These are phyloP conservation scores for Hypotaenidia philippensis DNA, from an alignment of 2,797 vertebrate species.

Conservation along the genomic window DNA sequence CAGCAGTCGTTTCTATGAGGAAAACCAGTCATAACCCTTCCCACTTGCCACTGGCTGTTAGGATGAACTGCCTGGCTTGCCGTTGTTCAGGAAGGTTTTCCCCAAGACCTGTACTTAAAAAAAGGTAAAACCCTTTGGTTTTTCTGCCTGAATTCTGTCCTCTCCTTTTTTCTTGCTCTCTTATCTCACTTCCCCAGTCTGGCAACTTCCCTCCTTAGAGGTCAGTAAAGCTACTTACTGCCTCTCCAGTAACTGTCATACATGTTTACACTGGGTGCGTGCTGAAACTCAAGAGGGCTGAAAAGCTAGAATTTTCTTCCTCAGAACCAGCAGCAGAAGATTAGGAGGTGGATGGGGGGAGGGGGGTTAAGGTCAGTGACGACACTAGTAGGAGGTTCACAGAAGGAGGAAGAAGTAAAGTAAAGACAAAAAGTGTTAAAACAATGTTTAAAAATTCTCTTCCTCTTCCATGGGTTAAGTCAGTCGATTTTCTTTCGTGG, in stretches of 20 bases:
- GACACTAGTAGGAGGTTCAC: neutral
- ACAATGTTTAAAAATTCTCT: neutral
- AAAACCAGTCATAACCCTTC: neutral
- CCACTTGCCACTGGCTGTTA: neutral
- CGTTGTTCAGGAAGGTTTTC: neutral
- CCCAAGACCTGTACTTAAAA: neutral
- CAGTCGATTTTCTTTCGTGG: neutral
- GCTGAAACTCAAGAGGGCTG: neutral
- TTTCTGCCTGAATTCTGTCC: neutral
- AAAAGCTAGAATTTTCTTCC: neutral
- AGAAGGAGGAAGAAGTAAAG: neutral
- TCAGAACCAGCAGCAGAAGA: neutral
- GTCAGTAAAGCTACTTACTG: neutral
- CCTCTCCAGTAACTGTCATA: conserved; percentile 17
- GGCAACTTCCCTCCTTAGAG: conserved; percentile 27
- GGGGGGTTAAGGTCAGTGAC: neutral
- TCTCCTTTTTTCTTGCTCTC: neutral
- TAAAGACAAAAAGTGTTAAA: neutral
- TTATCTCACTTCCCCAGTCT: conserved; percentile 57
- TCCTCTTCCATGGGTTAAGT: neutral
- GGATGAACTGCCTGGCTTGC: neutral
- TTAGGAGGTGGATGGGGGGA: neutral
- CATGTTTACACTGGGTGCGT: neutral
- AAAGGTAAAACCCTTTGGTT: neutral
- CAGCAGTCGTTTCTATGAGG: neutral